Evolutionary conservation across 2,888 invertebrate genomes (phyloP).

Genomic region (Ptilodon capucinus): DNA sequence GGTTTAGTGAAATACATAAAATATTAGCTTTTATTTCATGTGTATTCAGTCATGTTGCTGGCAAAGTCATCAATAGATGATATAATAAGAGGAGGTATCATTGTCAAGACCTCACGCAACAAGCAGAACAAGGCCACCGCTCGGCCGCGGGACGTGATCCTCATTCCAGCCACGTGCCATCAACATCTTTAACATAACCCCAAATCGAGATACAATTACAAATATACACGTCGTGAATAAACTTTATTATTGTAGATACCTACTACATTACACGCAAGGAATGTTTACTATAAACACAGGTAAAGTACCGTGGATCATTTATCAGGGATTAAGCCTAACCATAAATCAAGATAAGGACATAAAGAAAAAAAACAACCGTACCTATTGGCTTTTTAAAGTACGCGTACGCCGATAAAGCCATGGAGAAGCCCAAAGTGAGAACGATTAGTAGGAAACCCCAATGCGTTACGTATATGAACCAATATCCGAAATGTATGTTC

Average conservation of each 20-base stretch:
- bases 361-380: slow-evolving; percentile 38
- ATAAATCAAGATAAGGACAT: slow-evolving; percentile 12
- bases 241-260: not conserved
- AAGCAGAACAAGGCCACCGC: slow-evolving; percentile 38
- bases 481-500: slow-evolving; percentile 50
- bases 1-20: not conserved
- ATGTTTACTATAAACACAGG: not conserved
- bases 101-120: slow-evolving; percentile 25
- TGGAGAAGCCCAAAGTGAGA: slow-evolving; percentile 51
- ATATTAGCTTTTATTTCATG: not conserved
- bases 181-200: slow-evolving; percentile 16
- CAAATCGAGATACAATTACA: not conserved
- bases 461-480: slow-evolving; percentile 74
- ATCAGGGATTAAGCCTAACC: not conserved
- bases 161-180: slow-evolving; percentile 25
- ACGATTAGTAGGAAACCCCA: slow-evolving; percentile 67
- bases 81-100: slow-evolving; percentile 17
- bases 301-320: slow-evolving; percentile 1
- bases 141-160: slow-evolving; percentile 40
- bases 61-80: slow-evolving; percentile 14
- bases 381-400: slow-evolving; percentile 56
- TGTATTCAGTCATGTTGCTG: not conserved
- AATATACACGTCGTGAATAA: not conserved
- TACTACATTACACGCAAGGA: not conserved
- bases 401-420: slow-evolving; percentile 54